Percentiles rank a stretch among this genome's conserved stretches.
These are phyloP conservation scores for Okapia johnstoni DNA, from an alignment of 2,113 vertebrate species.

Conservation along the genomic window DNA sequence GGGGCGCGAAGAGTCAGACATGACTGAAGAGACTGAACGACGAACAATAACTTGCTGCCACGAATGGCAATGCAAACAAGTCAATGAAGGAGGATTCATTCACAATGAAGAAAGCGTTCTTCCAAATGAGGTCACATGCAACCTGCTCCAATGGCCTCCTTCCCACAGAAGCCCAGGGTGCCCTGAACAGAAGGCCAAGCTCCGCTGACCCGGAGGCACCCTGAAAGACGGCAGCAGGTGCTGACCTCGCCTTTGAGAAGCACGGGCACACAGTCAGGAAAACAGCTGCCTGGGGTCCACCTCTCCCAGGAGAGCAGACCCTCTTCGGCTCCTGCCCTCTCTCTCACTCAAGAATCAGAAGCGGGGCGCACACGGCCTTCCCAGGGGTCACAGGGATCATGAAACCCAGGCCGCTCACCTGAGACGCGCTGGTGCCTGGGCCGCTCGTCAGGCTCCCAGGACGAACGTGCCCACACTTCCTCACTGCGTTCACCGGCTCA, in stretches of 20 bases:
- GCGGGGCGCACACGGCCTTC: fast-evolving
- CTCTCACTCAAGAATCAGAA: fast-evolving
- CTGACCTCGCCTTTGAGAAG: background rate
- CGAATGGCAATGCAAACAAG: background rate
- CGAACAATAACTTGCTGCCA: background rate
- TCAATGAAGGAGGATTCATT: fast-evolving
- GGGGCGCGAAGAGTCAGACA: background rate
- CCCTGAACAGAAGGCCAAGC: background rate
- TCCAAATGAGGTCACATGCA: fast-evolving
- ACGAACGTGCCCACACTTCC: fast-evolving
- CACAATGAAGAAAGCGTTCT: fast-evolving
- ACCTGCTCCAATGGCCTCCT: fast-evolving
- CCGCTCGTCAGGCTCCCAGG: fast-evolving
- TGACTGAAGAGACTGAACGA: background rate
- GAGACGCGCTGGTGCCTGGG: fast-evolving
- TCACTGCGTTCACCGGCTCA: background rate
- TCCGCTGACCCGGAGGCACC: background rate
- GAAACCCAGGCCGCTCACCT: fast-evolving
- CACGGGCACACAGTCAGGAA: background rate
- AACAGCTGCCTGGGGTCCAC: background rate
- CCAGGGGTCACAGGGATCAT: fast-evolving
- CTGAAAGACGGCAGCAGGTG: background rate
- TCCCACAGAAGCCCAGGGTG: fast-evolving
- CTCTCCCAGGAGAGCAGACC: background rate
- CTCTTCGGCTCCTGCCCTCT: background rate